Percentiles rank a stretch among this genome's conserved stretches.
These are phyloP conservation scores for Microcebus tavaratra DNA, from an alignment of 2,113 vertebrate genomes.

Conservation along the genomic window DNA sequence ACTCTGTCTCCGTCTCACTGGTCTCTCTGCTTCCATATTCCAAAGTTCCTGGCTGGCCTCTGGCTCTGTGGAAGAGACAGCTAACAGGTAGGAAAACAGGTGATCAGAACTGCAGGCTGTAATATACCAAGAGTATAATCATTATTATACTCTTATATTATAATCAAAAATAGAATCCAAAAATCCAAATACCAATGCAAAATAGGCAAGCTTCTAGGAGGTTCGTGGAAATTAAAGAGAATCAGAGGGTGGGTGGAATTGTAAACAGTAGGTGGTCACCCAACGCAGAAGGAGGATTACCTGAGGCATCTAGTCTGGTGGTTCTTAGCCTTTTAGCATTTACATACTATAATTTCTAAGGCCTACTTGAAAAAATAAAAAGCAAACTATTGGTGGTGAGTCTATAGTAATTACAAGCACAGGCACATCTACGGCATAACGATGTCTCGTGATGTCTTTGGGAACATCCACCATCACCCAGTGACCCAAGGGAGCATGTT, in stretches of 20 bases:
- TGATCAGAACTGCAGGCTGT: not conserved
- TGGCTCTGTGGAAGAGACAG: not conserved
- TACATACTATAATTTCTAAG: not conserved
- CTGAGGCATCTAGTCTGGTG: not conserved
- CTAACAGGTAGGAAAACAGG: not conserved
- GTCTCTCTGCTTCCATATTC: not conserved
- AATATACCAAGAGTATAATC: not conserved
- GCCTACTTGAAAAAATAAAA: not conserved
- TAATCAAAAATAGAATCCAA: not conserved
- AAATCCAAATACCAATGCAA: not conserved
- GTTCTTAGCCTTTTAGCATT: not conserved
- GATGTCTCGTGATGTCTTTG: no score
- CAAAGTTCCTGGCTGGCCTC: not conserved
- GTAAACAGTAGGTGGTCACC: not conserved
- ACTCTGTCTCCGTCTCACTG: not conserved
- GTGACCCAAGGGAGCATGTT: fast-evolving
- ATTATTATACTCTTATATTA: no score
- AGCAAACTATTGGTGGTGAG: not conserved
- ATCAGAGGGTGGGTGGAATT: not conserved
- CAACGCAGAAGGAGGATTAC: not conserved
- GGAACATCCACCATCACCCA: not conserved
- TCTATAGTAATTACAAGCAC: not conserved
- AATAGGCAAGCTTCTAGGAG: not conserved
- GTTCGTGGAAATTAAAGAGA: not conserved
- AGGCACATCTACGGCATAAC: fast-evolving